Percentiles rank a stretch among this genome's conserved stretches.
Conservation (phyloP, 2,888 invertebrate genomes). For the Hydropsyche betteni region DNA sequence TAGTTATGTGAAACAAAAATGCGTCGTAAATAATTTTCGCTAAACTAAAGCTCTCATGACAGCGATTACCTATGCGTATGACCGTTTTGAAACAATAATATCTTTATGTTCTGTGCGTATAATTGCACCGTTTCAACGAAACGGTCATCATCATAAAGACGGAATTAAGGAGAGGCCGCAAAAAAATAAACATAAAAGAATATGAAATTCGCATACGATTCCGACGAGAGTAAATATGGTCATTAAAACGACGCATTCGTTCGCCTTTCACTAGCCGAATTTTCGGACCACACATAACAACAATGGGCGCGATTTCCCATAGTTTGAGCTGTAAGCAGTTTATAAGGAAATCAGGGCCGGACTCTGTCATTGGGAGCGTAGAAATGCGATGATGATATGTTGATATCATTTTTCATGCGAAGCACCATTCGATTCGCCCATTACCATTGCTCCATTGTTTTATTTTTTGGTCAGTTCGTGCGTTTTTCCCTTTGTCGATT, state of each 20-base stretch:
- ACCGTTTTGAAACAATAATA: too few relatives aligned
- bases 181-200: not conserved
- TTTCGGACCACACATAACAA: not conserved
- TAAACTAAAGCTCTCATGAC: too few relatives aligned
- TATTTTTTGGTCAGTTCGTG: constrained; percentile 5
- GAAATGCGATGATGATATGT: constrained; percentile 43
- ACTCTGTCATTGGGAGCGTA: constrained; percentile 29
- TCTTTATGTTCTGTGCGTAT: constrained; percentile 2
- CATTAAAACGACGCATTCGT: constrained; percentile 19
- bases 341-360: constrained; percentile 43
- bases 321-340: constrained; percentile 22
- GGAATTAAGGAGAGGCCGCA: not conserved
- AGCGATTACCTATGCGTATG: too few relatives aligned
- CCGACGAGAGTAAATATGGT: not conserved
- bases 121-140: constrained; percentile 12
- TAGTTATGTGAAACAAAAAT: too few relatives aligned
- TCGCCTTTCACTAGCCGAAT: constrained; percentile 16
- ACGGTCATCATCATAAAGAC: constrained; percentile 21
- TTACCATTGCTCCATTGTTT: constrained; percentile 42
- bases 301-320: constrained; percentile 25
- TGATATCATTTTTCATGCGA: constrained; percentile 50
- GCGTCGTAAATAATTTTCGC: too few relatives aligned
- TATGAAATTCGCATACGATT: constrained; percentile 15
- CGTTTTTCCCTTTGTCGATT: constrained; percentile 2
- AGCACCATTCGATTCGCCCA: constrained; percentile 46